A percentile compares a stretch with the other conserved stretches of the same genome.
Conservation (phyloP, 2,797 vertebrate genomes). For the Cuculus canorus region DNA sequence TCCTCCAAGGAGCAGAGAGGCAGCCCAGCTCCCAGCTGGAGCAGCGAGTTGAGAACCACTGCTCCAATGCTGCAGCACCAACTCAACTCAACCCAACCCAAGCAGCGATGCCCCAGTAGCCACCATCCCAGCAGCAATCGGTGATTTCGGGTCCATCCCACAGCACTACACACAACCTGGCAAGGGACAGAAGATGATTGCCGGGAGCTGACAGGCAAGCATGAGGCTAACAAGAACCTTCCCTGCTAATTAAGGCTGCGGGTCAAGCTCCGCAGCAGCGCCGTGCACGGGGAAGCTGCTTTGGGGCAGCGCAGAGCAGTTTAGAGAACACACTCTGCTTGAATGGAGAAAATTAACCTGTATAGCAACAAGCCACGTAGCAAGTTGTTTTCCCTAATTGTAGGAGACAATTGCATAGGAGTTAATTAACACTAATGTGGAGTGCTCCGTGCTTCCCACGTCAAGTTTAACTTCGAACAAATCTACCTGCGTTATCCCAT, state of each 20-base stretch:
- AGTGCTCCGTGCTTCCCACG: background rate
- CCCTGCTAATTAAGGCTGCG: background rate
- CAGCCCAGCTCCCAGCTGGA: background rate
- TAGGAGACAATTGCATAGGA: background rate
- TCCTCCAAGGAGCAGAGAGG: background rate
- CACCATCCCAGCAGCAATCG: background rate
- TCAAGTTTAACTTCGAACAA: fast-evolving
- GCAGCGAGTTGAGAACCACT: background rate
- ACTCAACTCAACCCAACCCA: background rate
- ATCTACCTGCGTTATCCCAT: fast-evolving
- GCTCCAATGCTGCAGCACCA: background rate
- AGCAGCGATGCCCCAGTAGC: fast-evolving
- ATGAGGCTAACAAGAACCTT: background rate
- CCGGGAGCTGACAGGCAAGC: background rate
- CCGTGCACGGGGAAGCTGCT: background rate
- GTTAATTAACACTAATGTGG: background rate
- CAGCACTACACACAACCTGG: background rate
- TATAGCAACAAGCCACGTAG: background rate
- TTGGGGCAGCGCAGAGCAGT: background rate
- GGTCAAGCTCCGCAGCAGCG: background rate
- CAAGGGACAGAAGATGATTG: background rate
- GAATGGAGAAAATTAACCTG: background rate
- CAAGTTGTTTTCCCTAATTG: background rate
- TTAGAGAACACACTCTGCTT: background rate
- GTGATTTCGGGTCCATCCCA: background rate